Evolutionary conservation across 1,140 invertebrate species (phyloP).

Genomic region (Leptonema lineaticorne): DNA sequence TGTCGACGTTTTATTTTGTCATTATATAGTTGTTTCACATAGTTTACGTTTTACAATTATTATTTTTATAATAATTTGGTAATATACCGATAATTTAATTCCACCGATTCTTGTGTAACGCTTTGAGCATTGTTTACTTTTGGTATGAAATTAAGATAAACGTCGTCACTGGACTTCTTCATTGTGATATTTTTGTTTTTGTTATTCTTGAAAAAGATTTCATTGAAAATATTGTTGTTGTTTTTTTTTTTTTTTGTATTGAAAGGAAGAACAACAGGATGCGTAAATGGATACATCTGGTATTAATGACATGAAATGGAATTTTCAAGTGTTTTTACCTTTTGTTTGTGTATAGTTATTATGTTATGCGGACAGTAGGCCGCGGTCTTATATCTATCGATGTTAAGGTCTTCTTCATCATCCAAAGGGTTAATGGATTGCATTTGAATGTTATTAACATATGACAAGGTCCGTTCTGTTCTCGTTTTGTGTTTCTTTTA

Average conservation of each 20-base stretch:
- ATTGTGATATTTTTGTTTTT: too few species aligned
- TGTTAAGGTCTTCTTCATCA: constrained; percentile 9
- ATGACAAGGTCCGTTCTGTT: constrained; percentile 1
- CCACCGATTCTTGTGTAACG: too few species aligned
- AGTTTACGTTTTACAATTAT: too few species aligned
- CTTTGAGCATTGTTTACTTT: too few species aligned
- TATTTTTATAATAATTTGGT: too few species aligned
- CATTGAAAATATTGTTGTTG: too few species aligned
- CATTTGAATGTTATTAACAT: constrained; percentile 1
- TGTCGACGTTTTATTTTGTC: constrained; percentile 5
- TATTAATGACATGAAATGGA: background rate
- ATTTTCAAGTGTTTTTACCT: background rate
- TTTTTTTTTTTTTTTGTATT: too few species aligned
- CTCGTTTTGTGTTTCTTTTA: background rate
- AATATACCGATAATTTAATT: too few species aligned
- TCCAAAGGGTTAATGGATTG: background rate
- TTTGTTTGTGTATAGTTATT: constrained; percentile 1
- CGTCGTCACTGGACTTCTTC: too few species aligned
- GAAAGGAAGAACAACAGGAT: too few species aligned
- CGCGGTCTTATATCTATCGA: background rate
- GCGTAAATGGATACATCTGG: background rate
- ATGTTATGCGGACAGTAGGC: background rate
- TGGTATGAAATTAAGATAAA: too few species aligned
- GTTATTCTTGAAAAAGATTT: too few species aligned
- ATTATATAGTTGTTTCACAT: background rate